Evolutionary conservation across 1,140 invertebrate species (phyloP).

Genomic region (Homarus americanus): DNA sequence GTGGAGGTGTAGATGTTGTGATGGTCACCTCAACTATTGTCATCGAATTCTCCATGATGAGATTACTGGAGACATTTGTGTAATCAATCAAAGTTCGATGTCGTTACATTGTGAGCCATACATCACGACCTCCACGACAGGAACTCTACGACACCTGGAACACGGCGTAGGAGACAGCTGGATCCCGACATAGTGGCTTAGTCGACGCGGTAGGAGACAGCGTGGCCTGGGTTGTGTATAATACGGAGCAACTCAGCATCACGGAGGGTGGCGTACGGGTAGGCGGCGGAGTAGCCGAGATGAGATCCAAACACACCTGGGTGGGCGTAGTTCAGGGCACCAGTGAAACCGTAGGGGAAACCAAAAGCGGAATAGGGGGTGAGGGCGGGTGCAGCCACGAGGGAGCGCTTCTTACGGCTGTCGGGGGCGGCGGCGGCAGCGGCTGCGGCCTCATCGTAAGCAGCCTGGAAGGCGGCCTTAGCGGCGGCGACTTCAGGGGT

Average conservation of each 20-base stretch:
- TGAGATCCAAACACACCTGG: neutral
- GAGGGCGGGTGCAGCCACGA: neutral
- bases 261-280: neutral
- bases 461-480: conserved; percentile 40
- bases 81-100: no score
- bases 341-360: neutral
- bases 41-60: no score
- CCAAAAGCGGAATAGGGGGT: conserved; percentile 7
- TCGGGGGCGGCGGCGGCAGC: conserved; percentile 42
- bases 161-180: conserved; percentile 39
- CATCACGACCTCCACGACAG: no score
- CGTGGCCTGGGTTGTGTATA: conserved; percentile 45
- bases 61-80: no score
- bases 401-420: conserved; percentile 34
- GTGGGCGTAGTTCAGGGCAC: neutral
- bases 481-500: conserved; percentile 60
- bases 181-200: no score
- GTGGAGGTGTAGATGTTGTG: no score
- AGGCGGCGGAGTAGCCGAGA: neutral
- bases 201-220: conserved; percentile 38
- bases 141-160: neutral
- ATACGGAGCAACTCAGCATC: conserved; percentile 29
- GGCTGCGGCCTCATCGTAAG: conserved; percentile 54
- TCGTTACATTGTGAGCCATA: no score
- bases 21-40: no score